Percentiles rank a stretch among this genome's conserved stretches.
phyloP scores from a whole-genome alignment of 2,797 vertebrate genomes.

The Silurus lanzhouensis region DNA sequence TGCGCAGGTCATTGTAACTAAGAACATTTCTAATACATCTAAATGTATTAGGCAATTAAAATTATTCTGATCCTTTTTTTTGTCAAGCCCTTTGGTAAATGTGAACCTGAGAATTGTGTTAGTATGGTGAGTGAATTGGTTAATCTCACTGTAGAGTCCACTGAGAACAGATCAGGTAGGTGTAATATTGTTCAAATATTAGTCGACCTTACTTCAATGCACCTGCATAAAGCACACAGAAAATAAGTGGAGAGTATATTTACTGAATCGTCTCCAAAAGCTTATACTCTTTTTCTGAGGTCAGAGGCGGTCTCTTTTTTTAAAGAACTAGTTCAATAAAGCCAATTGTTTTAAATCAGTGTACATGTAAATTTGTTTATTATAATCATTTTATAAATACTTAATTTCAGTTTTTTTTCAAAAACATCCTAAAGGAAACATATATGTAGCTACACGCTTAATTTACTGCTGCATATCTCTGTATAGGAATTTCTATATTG shows the following conservation, averaged over 20 bases:
- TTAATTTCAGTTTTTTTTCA: background rate
- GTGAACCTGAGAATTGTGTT: slow-evolving; percentile 10
- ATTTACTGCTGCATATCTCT: background rate
- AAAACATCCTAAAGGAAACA: background rate
- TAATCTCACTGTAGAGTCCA: background rate
- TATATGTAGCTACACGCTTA: background rate
- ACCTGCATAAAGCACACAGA: slow-evolving; percentile 13
- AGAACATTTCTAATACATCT: too few species aligned
- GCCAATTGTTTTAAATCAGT: background rate
- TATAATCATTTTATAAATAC: background rate
- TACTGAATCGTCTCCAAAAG: slow-evolving; percentile 18
- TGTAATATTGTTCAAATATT: slow-evolving; percentile 37
- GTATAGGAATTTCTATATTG: background rate
- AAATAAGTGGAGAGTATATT: slow-evolving; percentile 1
- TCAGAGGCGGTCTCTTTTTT: background rate
- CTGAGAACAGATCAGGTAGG: slow-evolving; percentile 14
- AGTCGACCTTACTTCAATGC: slow-evolving; percentile 24
- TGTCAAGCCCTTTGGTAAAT: background rate
- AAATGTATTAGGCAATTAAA: too few species aligned
- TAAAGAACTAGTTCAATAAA: background rate
- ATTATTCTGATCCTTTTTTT: background rate
- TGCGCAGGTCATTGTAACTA: too few species aligned
- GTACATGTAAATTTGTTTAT: background rate
- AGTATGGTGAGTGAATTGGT: background rate
- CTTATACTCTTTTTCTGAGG: slow-evolving; percentile 2